phyloP scores from a whole-genome alignment of 2,797 vertebrate genomes.

The Melopsittacus undulatus region DNA sequence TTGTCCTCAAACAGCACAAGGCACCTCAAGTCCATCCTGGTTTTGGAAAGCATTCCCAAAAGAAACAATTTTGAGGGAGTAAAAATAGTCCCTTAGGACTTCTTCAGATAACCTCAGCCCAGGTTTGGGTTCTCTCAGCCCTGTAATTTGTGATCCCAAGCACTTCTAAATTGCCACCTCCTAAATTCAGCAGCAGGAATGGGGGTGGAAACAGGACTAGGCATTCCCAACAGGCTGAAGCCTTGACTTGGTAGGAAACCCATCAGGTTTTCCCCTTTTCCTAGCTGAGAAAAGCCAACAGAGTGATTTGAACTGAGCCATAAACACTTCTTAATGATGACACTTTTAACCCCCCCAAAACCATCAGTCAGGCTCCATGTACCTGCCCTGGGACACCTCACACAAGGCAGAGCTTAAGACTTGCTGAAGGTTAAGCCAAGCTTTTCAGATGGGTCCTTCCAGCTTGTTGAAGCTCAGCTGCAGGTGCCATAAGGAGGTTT shows the following conservation, averaged over 20 bases:
- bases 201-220: background rate
- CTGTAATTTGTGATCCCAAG: background rate
- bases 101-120: background rate
- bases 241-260: conserved; percentile 21
- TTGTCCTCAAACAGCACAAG: background rate
- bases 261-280: conserved; percentile 4
- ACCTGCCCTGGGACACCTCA: background rate
- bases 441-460: background rate
- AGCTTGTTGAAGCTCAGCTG: background rate
- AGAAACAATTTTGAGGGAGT: background rate
- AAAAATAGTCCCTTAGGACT: background rate
- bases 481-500: background rate
- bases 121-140: background rate
- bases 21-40: background rate
- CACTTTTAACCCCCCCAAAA: conserved; percentile 38
- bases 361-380: background rate
- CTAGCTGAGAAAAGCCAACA: conserved; percentile 52
- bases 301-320: conserved; percentile 17
- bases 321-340: conserved; percentile 45
- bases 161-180: background rate
- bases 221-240: background rate
- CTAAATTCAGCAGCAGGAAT: background rate
- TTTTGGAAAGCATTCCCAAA: background rate
- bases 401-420: background rate
- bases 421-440: background rate